These are phyloP conservation scores for Ischnus inquisitorius DNA, from an alignment of 2,888 invertebrate species.

Conservation along the genomic window DNA sequence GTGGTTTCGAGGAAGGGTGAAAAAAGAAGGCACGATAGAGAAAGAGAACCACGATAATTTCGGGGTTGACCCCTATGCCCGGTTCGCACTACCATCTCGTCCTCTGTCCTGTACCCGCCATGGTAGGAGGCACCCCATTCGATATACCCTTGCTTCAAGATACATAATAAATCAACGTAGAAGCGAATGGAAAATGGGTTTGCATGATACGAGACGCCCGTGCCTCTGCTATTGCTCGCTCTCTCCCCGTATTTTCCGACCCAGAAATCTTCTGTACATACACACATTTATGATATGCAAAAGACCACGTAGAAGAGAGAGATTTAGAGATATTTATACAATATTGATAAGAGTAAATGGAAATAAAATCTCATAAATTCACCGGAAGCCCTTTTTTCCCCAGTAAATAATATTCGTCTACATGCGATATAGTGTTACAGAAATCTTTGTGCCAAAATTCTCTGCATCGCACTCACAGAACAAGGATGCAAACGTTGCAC, in stretches of 20 bases:
- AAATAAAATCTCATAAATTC: constrained; percentile 39
- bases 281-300: constrained; percentile 31
- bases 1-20: constrained; percentile 27
- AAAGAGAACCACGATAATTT: constrained; percentile 75
- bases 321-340: constrained; percentile 35
- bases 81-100: constrained; percentile 72
- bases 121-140: constrained; percentile 61
- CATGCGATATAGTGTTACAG: background rate
- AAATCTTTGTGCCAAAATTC: background rate
- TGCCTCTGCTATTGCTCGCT: constrained; percentile 1
- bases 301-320: constrained; percentile 24
- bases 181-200: constrained; percentile 66
- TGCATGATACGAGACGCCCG: constrained; percentile 53
- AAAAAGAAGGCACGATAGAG: constrained; percentile 24
- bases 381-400: background rate
- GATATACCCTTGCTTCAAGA: constrained; percentile 61
- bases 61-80: constrained; percentile 73
- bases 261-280: background rate
- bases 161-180: constrained; percentile 67
- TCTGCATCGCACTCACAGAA: background rate
- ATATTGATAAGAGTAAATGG: constrained; percentile 47
- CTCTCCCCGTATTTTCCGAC: background rate
- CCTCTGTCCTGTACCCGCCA: constrained; percentile 54
- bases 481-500: no score
- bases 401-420: constrained; percentile 1